These are phyloP conservation scores for Piaya cayana DNA, from an alignment of 2,113 vertebrate species.

Conservation along the genomic window DNA sequence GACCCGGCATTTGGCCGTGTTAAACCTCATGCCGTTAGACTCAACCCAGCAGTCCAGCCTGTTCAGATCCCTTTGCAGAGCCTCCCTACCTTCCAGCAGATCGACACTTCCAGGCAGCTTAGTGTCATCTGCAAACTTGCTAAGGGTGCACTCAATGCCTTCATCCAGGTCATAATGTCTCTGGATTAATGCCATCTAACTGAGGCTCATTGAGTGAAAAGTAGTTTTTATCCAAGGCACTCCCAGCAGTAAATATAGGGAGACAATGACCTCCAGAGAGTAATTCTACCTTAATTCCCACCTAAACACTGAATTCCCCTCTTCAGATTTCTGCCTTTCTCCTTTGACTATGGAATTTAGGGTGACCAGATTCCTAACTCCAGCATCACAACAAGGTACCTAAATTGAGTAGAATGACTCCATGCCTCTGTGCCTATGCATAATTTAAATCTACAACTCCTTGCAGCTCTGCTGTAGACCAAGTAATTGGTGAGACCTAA, in stretches of 20 bases:
- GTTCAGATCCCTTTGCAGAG: no score
- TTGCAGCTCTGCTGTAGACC: neutral
- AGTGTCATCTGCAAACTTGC: no score
- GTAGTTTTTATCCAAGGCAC: neutral
- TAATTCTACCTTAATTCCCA: neutral
- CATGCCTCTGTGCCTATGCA: neutral
- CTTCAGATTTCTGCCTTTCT: neutral
- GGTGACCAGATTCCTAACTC: neutral
- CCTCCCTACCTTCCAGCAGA: no score
- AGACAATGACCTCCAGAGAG: neutral
- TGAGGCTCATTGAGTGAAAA: neutral
- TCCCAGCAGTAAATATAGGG: neutral
- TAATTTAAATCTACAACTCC: conserved; percentile 33
- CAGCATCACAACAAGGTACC: neutral
- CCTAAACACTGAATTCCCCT: neutral
- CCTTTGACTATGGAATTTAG: neutral
- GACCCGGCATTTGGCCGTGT: no score
- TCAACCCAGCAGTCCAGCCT: no score
- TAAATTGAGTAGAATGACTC: neutral
- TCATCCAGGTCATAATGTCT: no score
- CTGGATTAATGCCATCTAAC: neutral
- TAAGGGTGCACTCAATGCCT: no score
- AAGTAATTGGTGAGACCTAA: conserved; percentile 16
- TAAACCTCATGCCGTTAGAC: no score
- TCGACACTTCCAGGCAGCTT: no score